These are phyloP conservation scores for Nanorana parkeri DNA, from an alignment of 2,113 vertebrate genomes.

Conservation along the genomic window DNA sequence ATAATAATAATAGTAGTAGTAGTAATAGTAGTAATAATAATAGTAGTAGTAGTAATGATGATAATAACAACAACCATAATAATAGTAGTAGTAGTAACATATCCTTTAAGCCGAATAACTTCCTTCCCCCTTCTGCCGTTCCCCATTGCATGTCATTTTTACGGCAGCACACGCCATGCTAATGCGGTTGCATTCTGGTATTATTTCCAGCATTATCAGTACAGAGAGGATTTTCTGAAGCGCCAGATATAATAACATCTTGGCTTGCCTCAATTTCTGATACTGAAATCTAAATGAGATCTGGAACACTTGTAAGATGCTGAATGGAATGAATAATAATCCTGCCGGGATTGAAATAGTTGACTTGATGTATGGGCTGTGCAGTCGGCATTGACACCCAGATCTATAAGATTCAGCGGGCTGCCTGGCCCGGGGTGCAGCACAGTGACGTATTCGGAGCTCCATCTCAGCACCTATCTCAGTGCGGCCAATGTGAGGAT, in stretches of 20 bases:
- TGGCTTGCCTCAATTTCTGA: not conserved
- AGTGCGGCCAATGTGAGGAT: constrained; percentile 4
- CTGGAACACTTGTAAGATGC: not conserved
- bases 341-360: constrained; percentile 15
- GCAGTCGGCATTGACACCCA: not conserved
- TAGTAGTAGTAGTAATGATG: too few relatives aligned
- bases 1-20: too few relatives aligned
- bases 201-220: not conserved
- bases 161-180: too few relatives aligned
- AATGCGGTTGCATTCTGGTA: too few relatives aligned
- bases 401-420: constrained; percentile 23
- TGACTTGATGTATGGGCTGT: constrained; percentile 22
- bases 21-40: too few relatives aligned
- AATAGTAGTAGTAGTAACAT: too few relatives aligned
- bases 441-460: not conserved
- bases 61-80: too few relatives aligned
- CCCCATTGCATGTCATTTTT: too few relatives aligned
- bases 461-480: constrained; percentile 13
- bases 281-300: not conserved
- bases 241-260: not conserved
- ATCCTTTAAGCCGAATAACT: too few relatives aligned
- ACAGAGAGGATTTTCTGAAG: constrained; percentile 5
- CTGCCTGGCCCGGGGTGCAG: not conserved
- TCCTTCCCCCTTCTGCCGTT: too few relatives aligned
- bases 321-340: constrained; percentile 11